Conservation (phyloP, 2,797 vertebrate species). For the Neopelma chrysocephalum region DNA sequence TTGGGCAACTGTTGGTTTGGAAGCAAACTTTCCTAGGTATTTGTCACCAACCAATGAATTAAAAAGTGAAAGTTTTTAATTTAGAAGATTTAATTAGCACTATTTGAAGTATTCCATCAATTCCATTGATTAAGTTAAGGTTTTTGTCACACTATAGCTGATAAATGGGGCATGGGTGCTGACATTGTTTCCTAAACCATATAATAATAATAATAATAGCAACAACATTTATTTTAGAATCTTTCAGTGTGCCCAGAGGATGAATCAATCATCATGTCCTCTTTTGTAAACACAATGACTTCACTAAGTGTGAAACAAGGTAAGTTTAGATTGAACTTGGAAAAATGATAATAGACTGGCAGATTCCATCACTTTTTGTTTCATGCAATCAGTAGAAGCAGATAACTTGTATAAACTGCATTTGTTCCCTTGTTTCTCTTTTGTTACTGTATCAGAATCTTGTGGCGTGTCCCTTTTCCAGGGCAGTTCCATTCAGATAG, state of each 20-base stretch:
- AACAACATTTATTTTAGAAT: conserved; percentile 80
- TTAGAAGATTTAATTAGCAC: background rate
- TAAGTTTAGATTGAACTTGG: conserved; percentile 47
- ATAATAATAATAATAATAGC: background rate
- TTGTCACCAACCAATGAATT: background rate
- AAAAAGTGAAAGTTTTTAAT: background rate
- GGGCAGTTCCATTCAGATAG: background rate
- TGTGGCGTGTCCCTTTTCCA: background rate
- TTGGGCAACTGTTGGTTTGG: background rate
- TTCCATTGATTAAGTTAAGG: background rate
- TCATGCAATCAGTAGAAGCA: background rate
- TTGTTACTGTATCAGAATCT: accelerated
- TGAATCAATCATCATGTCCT: conserved; percentile 99
- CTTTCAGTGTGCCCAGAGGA: conserved; percentile 98
- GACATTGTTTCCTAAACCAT: background rate
- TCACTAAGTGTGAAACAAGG: conserved; percentile 98
- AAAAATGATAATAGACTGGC: background rate
- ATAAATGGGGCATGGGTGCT: background rate
- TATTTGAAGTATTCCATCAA: accelerated
- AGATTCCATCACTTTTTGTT: background rate
- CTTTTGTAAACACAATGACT: conserved; percentile 99
- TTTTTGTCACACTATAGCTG: background rate
- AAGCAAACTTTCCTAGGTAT: background rate
- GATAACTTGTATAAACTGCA: background rate
- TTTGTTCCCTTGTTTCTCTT: background rate